A percentile compares a stretch with the other conserved stretches of the same genome.
phyloP scores from a whole-genome alignment of 2,797 vertebrate genomes.

The Myotis findleyi region DNA sequence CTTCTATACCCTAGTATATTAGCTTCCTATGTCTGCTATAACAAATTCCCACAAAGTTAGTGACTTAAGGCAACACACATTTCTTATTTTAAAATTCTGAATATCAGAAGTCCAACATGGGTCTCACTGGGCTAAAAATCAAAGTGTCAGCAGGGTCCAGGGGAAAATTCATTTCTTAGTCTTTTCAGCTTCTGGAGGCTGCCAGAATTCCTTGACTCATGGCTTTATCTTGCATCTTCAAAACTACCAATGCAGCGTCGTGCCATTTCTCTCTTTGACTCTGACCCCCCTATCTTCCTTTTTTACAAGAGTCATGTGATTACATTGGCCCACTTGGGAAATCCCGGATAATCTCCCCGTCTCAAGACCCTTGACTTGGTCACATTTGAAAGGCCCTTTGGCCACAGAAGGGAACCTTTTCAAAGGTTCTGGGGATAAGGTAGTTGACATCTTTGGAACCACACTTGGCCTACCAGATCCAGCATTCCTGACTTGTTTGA shows the following conservation, averaged over 20 bases:
- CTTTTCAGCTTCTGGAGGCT: neutral
- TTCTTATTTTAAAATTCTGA: neutral
- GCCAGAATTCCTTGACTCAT: neutral
- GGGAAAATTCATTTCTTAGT: neutral
- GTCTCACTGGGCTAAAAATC: neutral
- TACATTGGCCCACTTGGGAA: neutral
- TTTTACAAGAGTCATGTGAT: neutral
- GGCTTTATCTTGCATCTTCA: neutral
- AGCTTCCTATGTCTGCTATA: neutral
- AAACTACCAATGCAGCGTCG: neutral
- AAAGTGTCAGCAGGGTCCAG: accelerated
- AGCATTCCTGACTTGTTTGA: neutral
- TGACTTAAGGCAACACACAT: neutral
- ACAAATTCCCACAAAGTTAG: neutral
- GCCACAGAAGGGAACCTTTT: neutral
- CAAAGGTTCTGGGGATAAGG: neutral
- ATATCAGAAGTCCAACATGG: neutral
- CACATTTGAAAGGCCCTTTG: neutral
- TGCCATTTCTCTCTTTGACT: neutral
- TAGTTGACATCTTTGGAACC: neutral
- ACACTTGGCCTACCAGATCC: neutral
- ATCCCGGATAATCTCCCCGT: neutral
- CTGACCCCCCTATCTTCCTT: neutral
- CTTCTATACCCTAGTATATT: neutral
- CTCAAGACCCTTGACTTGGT: neutral